A percentile compares a stretch with the other conserved stretches of the same genome.
Conservation (phyloP, 2,797 vertebrate genomes). For the Xerus rutilus region DNA sequence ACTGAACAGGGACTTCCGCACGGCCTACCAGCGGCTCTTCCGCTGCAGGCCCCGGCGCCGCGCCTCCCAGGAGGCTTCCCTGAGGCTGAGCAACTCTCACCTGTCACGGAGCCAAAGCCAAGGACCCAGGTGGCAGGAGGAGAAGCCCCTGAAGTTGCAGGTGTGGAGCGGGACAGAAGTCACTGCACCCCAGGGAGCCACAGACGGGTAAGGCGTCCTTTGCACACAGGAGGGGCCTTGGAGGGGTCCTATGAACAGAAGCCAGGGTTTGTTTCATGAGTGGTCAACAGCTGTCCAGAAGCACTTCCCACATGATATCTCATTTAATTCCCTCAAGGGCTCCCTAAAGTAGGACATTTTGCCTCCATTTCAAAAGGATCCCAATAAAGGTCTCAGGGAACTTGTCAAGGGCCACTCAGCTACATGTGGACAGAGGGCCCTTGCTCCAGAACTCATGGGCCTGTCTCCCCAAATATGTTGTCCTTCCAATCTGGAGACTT, state of each 20-base stretch:
- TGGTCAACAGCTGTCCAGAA: background rate
- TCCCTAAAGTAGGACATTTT: background rate
- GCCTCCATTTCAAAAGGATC: background rate
- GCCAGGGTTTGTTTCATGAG: accelerated
- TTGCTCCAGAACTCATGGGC: background rate
- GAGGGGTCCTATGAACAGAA: background rate
- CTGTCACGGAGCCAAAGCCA: constrained; percentile 81
- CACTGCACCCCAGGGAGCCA: constrained; percentile 53
- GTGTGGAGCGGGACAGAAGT: constrained; percentile 85
- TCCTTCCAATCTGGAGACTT: background rate
- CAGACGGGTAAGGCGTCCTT: constrained; percentile 70
- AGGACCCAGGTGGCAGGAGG: constrained; percentile 82
- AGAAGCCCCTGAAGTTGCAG: constrained; percentile 89
- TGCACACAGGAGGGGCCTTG: accelerated
- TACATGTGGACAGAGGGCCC: background rate
- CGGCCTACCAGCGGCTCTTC: constrained; percentile 92
- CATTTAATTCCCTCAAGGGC: background rate
- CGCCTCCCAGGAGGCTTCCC: constrained; percentile 10
- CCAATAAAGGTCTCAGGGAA: background rate
- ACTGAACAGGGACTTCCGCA: constrained; percentile 95
- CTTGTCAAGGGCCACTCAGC: background rate
- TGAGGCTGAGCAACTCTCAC: constrained; percentile 62
- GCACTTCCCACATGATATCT: background rate
- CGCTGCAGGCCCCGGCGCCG: constrained; percentile 82
- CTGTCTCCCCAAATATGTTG: background rate